Percentiles rank a stretch among this genome's conserved stretches.
Conservation (phyloP, 2,888 invertebrate species). For the Melangyna quadrimaculata region DNA sequence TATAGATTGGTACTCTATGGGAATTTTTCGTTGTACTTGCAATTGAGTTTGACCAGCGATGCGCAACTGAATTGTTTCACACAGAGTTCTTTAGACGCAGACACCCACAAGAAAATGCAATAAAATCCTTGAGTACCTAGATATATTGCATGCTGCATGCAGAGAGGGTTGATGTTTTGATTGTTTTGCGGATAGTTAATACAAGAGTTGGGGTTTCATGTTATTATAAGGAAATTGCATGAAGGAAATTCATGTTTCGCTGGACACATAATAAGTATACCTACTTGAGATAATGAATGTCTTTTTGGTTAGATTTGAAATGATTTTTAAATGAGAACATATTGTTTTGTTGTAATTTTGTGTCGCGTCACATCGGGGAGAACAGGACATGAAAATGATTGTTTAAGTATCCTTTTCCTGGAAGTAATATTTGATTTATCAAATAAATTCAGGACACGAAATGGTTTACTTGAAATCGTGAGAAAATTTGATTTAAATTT, state of each 20-base stretch:
- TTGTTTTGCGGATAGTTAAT: slow-evolving; percentile 57
- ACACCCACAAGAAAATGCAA: slow-evolving; percentile 35
- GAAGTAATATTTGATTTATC: slow-evolving; percentile 48
- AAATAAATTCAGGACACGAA: background rate
- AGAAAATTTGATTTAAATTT: background rate
- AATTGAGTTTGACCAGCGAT: slow-evolving; percentile 63
- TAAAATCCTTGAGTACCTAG: background rate
- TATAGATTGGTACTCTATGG: slow-evolving; percentile 26
- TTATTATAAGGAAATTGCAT: slow-evolving; percentile 2
- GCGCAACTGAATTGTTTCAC: slow-evolving; percentile 71
- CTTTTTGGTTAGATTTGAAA: slow-evolving; percentile 51
- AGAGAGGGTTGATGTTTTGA: slow-evolving; percentile 65
- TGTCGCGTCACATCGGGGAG: background rate
- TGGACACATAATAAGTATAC: background rate
- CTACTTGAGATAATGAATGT: slow-evolving; percentile 38
- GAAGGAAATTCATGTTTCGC: slow-evolving; percentile 25
- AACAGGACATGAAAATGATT: slow-evolving; percentile 54
- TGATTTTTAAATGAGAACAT: slow-evolving; percentile 56
- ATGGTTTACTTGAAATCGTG: background rate
- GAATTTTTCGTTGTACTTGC: slow-evolving; percentile 44
- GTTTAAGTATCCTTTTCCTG: slow-evolving; percentile 39
- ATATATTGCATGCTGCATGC: slow-evolving; percentile 8
- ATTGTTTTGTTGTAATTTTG: slow-evolving; percentile 29
- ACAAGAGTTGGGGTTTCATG: background rate
- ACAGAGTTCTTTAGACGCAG: slow-evolving; percentile 28